These are phyloP conservation scores for Melanotaenia parkinsoni DNA, from an alignment of 2,797 vertebrate genomes.

Conservation along the genomic window DNA sequence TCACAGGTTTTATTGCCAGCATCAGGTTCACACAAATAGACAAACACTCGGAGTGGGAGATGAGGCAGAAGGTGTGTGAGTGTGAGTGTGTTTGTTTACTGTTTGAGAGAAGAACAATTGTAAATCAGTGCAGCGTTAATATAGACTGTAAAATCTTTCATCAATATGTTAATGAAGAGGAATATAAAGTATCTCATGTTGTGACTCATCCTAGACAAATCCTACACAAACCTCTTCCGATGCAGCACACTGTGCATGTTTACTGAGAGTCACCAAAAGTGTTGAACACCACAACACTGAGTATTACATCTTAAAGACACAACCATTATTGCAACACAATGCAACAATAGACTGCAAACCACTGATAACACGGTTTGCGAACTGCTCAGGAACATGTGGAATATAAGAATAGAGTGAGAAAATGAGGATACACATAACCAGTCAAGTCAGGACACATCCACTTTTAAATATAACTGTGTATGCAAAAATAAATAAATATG, in stretches of 20 bases:
- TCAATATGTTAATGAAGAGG: conserved; percentile 59
- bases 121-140: conserved; percentile 35
- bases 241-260: not conserved
- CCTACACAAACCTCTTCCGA: not conserved
- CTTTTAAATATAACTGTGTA: too few species aligned
- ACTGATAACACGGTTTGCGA: not conserved
- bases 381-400: not conserved
- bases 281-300: not conserved
- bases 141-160: conserved; percentile 37
- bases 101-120: conserved; percentile 1
- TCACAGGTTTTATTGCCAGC: conserved; percentile 23
- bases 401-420: not conserved
- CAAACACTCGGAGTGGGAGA: not conserved
- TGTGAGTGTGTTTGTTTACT: conserved; percentile 11
- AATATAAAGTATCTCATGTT: conserved; percentile 36
- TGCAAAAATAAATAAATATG: not conserved
- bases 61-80: not conserved
- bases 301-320: not conserved
- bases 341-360: not conserved
- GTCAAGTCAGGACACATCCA: not conserved
- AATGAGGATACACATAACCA: too few species aligned
- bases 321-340: not conserved
- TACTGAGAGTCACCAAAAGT: not conserved
- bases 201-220: not conserved
- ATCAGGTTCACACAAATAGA: conserved; percentile 21